These are phyloP conservation scores for Ophonus ardosiacus DNA, from an alignment of 2,888 invertebrate species.

Conservation along the genomic window DNA sequence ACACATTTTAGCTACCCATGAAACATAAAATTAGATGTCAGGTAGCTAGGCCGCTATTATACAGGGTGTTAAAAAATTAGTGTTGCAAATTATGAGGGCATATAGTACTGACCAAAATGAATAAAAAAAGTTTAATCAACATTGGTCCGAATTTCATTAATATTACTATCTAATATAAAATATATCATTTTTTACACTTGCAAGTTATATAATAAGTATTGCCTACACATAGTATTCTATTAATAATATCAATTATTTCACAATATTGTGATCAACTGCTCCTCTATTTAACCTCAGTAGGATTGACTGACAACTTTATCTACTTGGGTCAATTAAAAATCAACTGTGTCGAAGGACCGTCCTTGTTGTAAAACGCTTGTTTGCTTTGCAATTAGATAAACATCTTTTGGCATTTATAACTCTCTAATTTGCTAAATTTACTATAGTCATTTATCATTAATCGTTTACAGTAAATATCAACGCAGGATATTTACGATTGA, in stretches of 20 bases:
- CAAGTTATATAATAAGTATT: too few species aligned
- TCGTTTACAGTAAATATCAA: not conserved
- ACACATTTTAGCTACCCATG: too few species aligned
- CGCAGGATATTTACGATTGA: too few species aligned
- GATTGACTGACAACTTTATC: slow-evolving; percentile 17
- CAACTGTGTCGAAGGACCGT: not conserved
- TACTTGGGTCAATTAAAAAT: slow-evolving; percentile 24
- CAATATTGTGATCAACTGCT: not conserved
- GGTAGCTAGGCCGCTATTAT: too few species aligned
- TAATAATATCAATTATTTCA: not conserved
- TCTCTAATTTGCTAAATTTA: slow-evolving; percentile 9
- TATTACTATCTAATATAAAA: too few species aligned
- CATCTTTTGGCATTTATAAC: slow-evolving; percentile 37
- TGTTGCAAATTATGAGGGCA: too few species aligned
- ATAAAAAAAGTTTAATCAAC: too few species aligned
- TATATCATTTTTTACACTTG: too few species aligned
- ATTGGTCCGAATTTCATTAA: too few species aligned
- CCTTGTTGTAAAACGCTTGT: slow-evolving; percentile 39
- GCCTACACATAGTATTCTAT: not conserved
- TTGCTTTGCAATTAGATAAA: slow-evolving; percentile 47
- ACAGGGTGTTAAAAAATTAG: too few species aligned
- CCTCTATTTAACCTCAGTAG: not conserved
- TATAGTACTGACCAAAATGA: too few species aligned
- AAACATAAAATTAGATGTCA: too few species aligned
- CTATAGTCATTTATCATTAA: not conserved